Base-by-base conservation (phyloP, 2,888 invertebrate species). In the Oeneis ivallda region DNA sequence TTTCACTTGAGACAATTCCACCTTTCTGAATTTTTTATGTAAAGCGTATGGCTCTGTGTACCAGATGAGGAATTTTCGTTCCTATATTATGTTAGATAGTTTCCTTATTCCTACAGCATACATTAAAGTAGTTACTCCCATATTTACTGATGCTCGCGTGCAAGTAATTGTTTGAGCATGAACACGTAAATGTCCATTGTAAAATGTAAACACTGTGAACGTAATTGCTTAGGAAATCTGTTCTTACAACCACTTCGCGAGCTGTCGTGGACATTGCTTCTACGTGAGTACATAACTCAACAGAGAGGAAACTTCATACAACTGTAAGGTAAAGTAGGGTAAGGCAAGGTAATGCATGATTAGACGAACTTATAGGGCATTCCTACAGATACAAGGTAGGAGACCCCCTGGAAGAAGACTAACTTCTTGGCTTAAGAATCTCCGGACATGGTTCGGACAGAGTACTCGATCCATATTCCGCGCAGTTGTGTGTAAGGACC, bases 211-310 rank as follows among this genome's bases (percentile, higher is more conserved):
- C 45, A 49, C 17, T 37, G 57, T n/a, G 34, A 15, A 60, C 32
- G 39, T 60, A 60, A 60, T 60, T 60, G 59, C 49, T 49, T 19
- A 60, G 37, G 59, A 60, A 60, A 60, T 49, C 59, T 49, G 49
- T 60, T 37, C 34, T 39, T 49, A 60, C 47, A 13, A 37, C 15
- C 34, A 17, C 49, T 34, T 37, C 43, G 47, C 13, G 17, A 17
- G 26, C 11, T 2, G 32, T 8, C 7, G 19, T n/a, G 34, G 45
- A 15, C 34, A 47, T 26, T 26, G 5, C 2, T 26, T 11, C 41
- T 45, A 47, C 26, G 26, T 11, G 47, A 15, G 11, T n/a, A 32
- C 2, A 26, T 26, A 26, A 26, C 26, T 5, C 3, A 1, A 26
- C 26, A 26, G 26, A 26, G 26, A 26, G 2, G 5, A 26, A 26